Evolutionary conservation across 2,113 vertebrate species (phyloP).

Genomic region (Marcusenius ussheri): DNA sequence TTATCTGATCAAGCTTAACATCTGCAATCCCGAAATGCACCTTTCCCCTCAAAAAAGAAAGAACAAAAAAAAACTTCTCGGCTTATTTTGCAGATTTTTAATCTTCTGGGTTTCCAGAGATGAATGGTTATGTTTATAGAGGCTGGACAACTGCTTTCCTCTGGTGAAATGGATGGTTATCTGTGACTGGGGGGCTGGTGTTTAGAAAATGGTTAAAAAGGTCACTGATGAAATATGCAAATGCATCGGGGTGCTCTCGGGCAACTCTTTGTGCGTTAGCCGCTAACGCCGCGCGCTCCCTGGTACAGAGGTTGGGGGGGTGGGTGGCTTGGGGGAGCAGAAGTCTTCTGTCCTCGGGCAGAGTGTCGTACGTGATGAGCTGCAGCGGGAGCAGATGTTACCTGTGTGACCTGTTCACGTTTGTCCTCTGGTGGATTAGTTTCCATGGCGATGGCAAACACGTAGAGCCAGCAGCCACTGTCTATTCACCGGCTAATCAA

Average conservation of each 20-base stretch:
- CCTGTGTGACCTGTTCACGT: constrained; percentile 45
- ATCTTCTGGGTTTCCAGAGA: not conserved
- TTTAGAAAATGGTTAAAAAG: not conserved
- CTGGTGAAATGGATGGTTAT: not conserved
- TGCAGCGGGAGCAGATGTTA: constrained; percentile 61
- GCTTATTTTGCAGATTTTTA: not conserved
- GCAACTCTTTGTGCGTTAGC: constrained; percentile 8
- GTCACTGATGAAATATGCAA: constrained; percentile 23
- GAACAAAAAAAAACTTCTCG: not conserved
- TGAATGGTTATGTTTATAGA: not conserved
- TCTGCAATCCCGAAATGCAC: not conserved
- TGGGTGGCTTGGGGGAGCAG: not conserved
- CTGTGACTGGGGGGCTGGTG: not conserved
- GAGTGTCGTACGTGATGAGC: constrained; percentile 27
- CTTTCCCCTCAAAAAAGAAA: too few species aligned
- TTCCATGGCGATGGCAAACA: constrained; percentile 47
- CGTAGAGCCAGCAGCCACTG: constrained; percentile 38
- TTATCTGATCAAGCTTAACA: constrained; percentile 1
- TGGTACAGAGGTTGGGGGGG: not conserved
- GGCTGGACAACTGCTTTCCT: not conserved
- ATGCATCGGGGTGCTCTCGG: not conserved
- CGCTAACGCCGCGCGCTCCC: not conserved
- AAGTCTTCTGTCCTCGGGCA: constrained; percentile 13
- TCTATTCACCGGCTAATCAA: constrained; percentile 49
- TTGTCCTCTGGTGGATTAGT: constrained; percentile 63